Evolutionary conservation across 2,797 vertebrate genomes (phyloP).

Genomic region (Galagoides demidoff): DNA sequence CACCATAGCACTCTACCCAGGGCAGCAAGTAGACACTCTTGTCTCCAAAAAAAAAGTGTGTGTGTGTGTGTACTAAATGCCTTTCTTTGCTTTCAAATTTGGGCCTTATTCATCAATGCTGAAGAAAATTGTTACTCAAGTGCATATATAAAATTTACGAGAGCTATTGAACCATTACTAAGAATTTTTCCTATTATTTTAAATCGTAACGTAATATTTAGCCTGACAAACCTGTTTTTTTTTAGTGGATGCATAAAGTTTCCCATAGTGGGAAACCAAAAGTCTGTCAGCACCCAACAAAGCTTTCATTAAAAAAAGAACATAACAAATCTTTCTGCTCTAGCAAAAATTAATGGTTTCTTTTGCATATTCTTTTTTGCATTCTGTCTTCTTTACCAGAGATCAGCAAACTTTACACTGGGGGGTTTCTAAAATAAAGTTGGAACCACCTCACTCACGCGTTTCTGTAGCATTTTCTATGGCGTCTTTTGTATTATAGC

Average conservation of each 20-base stretch:
- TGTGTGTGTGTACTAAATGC: background rate
- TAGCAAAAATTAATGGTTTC: background rate
- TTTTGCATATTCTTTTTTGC: conserved; percentile 35
- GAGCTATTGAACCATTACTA: conserved; percentile 31
- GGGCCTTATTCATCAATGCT: background rate
- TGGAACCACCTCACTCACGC: background rate
- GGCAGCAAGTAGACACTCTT: no score
- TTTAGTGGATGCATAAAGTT: no score
- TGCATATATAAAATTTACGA: background rate
- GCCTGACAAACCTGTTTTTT: conserved; percentile 29
- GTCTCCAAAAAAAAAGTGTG: no score
- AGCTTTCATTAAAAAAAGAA: conserved; percentile 17
- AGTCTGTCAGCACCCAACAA: background rate
- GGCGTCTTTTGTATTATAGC: background rate
- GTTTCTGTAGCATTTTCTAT: background rate
- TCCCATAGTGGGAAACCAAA: background rate
- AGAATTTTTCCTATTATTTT: conserved; percentile 52
- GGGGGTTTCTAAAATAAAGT: background rate
- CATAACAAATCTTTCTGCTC: background rate
- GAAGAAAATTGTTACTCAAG: conserved; percentile 41
- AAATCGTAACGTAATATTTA: conserved; percentile 22
- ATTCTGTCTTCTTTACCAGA: background rate
- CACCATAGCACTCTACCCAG: no score
- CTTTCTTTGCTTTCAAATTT: conserved; percentile 4
- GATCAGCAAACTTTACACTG: background rate